Conservation (phyloP, 2,113 vertebrate genomes). For the Daphoenositta chrysoptera region DNA sequence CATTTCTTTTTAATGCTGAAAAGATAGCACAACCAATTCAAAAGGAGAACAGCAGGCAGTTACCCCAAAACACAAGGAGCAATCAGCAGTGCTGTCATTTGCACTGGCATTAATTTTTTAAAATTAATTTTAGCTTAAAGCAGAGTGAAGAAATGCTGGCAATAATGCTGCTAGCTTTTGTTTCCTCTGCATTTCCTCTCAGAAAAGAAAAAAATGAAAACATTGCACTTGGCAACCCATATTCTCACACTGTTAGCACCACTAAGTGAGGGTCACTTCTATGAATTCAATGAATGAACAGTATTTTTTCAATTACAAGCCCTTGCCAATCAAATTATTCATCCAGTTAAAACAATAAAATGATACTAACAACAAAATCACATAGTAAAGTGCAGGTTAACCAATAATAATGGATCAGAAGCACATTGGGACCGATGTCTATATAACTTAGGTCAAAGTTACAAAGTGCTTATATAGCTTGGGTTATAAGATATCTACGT, state of each 20-base stretch:
- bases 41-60: neutral
- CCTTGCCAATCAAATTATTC: neutral
- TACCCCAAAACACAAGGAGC: neutral
- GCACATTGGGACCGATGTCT: neutral
- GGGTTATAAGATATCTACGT: no score
- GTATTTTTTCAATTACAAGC: neutral
- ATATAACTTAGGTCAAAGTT: no score
- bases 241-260: neutral
- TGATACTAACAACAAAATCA: neutral
- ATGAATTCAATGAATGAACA: neutral
- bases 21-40: neutral
- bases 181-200: neutral
- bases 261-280: neutral
- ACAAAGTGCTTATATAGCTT: no score
- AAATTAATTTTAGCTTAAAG: neutral
- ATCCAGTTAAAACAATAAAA: neutral
- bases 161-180: accelerated
- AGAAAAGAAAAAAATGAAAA: neutral
- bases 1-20: neutral
- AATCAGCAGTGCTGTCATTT: neutral
- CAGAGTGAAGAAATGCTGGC: neutral
- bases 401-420: neutral
- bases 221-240: neutral
- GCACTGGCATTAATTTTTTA: neutral
- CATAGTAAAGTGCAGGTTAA: neutral